Evolutionary conservation across 1,140 invertebrate species (phyloP).

Genomic region (Cardiocondyla obscurior): DNA sequence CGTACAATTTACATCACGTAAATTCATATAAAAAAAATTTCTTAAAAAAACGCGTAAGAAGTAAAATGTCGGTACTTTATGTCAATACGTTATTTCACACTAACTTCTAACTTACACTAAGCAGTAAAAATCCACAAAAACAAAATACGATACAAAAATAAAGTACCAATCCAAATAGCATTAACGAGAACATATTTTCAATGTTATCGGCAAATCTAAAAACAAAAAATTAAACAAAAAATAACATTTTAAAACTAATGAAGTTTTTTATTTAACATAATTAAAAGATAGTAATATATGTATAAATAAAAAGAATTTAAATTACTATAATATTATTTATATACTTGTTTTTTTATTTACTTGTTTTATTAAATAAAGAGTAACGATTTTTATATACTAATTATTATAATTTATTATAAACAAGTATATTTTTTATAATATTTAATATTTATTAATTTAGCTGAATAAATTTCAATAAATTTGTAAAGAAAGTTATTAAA

Average conservation of each 20-base stretch:
- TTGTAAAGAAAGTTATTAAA: background rate
- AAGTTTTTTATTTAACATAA: background rate
- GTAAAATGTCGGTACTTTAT: too few species aligned
- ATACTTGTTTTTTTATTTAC: background rate
- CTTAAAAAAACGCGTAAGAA: background rate
- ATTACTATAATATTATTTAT: background rate
- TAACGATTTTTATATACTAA: background rate
- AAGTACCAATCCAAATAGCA: constrained; percentile 20
- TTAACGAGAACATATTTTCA: constrained; percentile 11
- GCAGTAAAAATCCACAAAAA: constrained; percentile 15
- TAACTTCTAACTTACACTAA: constrained; percentile 34
- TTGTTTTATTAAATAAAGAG: background rate
- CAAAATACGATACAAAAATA: constrained; percentile 29
- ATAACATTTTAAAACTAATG: background rate
- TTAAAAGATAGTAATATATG: too few species aligned
- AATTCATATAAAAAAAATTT: background rate
- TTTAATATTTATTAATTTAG: too few species aligned
- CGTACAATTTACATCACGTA: background rate
- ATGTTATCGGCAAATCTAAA: constrained; percentile 16
- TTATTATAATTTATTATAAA: background rate
- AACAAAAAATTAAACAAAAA: background rate
- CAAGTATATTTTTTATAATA: too few species aligned
- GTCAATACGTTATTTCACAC: background rate
- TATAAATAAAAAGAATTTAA: background rate
- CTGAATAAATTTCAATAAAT: background rate